Percentiles rank a stretch among this genome's conserved stretches.
These are phyloP conservation scores for Notothenia coriiceps DNA, from an alignment of 2,113 vertebrate species.

Conservation along the genomic window DNA sequence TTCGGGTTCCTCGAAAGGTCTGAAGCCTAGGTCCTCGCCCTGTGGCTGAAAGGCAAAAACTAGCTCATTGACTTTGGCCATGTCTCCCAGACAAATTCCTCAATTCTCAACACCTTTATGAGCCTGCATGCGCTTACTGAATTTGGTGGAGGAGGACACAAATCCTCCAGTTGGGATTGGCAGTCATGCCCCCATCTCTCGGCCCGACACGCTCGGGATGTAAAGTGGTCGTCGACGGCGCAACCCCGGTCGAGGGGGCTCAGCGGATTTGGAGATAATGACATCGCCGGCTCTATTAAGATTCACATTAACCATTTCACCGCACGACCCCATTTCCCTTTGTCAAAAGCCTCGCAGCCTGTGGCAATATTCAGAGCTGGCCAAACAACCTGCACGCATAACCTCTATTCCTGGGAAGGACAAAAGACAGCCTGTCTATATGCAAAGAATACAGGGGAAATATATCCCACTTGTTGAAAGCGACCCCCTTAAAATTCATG, in stretches of 20 bases:
- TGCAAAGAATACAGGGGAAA: slow-evolving; percentile 53
- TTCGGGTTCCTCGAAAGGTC: slow-evolving; percentile 30
- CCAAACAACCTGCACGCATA: slow-evolving; percentile 49
- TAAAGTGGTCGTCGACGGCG: slow-evolving; percentile 72
- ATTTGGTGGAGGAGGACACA: slow-evolving; percentile 77
- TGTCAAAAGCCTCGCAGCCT: slow-evolving; percentile 65
- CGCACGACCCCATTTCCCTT: slow-evolving; percentile 70
- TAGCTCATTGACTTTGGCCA: slow-evolving; percentile 76
- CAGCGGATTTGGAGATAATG: slow-evolving; percentile 80
- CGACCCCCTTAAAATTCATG: slow-evolving; percentile 63
- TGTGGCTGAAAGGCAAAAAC: slow-evolving; percentile 39
- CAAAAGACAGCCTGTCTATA: slow-evolving; percentile 55
- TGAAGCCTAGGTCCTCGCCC: neutral
- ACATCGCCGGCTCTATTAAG: slow-evolving; percentile 76
- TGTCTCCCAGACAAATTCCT: slow-evolving; percentile 75
- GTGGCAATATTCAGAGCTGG: slow-evolving; percentile 54
- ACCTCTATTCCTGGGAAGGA: slow-evolving; percentile 32
- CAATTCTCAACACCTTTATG: slow-evolving; percentile 77
- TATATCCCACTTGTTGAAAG: slow-evolving; percentile 58
- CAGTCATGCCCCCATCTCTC: slow-evolving; percentile 79
- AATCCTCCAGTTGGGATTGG: slow-evolving; percentile 82
- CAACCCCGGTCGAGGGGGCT: slow-evolving; percentile 74
- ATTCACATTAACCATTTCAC: slow-evolving; percentile 80
- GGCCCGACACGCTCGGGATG: slow-evolving; percentile 68
- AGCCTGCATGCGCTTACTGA: slow-evolving; percentile 74